These are phyloP conservation scores for Ormyrus labotus DNA, from an alignment of 2,888 invertebrate species.

Conservation along the genomic window DNA sequence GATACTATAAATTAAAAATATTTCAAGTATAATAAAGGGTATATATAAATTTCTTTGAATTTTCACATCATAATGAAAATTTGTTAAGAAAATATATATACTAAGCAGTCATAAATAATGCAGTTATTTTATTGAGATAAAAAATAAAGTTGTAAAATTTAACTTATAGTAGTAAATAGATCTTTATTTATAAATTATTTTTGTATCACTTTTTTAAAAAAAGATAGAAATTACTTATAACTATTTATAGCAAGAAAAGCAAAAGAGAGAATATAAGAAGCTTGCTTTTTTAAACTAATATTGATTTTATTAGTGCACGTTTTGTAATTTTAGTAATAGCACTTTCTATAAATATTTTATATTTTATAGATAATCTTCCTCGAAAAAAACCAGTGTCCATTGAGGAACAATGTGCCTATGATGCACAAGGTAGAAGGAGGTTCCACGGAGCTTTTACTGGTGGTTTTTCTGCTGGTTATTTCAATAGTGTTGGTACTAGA, in stretches of 20 bases:
- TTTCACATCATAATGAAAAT: too few relatives aligned
- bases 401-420: constrained; percentile 93
- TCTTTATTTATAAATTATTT: not conserved
- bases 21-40: not conserved
- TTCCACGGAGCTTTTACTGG: constrained; percentile 99
- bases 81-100: too few relatives aligned
- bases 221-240: too few relatives aligned
- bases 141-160: not conserved
- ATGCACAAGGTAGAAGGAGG: constrained; percentile 90
- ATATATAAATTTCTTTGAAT: too few relatives aligned
- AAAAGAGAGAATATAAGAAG: too few relatives aligned
- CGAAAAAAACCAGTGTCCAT: constrained; percentile 87
- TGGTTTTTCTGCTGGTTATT: constrained; percentile 98
- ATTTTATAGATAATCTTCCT: constrained; percentile 83
- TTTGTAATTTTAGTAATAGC: too few relatives aligned
- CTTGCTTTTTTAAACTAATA: too few relatives aligned
- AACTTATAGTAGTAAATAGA: not conserved
- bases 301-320: too few relatives aligned
- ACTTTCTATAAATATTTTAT: too few relatives aligned
- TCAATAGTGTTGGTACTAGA: constrained; percentile 95
- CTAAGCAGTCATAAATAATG: not conserved
- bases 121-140: not conserved
- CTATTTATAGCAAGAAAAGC: too few relatives aligned
- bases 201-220: not conserved
- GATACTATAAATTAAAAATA: not conserved